These are phyloP conservation scores for Rhopalosiphum maidis DNA, from an alignment of 1,140 invertebrate genomes.

Conservation along the genomic window DNA sequence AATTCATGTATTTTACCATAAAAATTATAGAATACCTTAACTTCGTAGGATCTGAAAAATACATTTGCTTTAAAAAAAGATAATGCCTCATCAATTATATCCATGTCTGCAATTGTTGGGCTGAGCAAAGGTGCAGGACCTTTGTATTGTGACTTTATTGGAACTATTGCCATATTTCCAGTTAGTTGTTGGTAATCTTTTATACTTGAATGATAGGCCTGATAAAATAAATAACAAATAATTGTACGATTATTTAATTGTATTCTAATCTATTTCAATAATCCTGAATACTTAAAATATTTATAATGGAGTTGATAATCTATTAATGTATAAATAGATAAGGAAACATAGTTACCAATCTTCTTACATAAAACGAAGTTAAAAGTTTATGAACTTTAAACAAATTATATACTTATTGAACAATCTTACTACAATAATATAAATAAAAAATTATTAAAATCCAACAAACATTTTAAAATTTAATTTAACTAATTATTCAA, in stretches of 20 bases:
- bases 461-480: neutral
- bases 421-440: too few relatives aligned
- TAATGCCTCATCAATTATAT: constrained; percentile 97
- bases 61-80: constrained; percentile 99
- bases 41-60: constrained; percentile 98
- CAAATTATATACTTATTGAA: too few relatives aligned
- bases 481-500: neutral
- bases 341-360: neutral
- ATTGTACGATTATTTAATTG: neutral
- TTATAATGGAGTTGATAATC: neutral
- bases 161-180: constrained; percentile 93
- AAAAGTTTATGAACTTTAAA: too few relatives aligned
- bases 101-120: constrained; percentile 70
- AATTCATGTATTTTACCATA: neutral
- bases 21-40: constrained; percentile 74
- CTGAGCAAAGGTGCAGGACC: constrained; percentile 79
- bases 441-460: too few relatives aligned
- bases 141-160: constrained; percentile 83
- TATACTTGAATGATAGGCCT: constrained; percentile 92
- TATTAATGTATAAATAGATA: neutral
- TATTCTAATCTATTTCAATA: neutral
- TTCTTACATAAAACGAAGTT: too few relatives aligned
- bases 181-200: constrained; percentile 74
- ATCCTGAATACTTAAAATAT: neutral
- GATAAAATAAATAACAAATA: constrained; percentile 4